Conservation (phyloP, 2,888 invertebrate genomes). For the Pollenia angustigena region DNA sequence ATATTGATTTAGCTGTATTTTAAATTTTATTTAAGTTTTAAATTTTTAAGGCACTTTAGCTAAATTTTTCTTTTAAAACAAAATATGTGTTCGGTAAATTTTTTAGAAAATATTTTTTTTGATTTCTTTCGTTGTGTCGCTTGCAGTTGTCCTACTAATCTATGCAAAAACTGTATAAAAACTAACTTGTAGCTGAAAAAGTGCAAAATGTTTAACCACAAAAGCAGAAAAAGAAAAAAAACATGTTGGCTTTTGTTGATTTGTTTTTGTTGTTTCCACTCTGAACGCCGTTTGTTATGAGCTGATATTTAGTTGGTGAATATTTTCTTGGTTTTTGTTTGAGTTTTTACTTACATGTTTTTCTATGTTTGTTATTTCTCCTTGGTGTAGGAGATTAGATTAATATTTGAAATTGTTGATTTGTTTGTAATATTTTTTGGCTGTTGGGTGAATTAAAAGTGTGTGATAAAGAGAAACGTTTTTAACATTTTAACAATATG, state of each 20-base stretch:
- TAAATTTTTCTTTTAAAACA: not conserved
- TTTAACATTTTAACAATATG: no score
- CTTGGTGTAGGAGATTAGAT: not conserved
- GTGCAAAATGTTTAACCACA: constrained; percentile 60
- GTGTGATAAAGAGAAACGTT: no score
- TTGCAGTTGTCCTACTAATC: constrained; percentile 56
- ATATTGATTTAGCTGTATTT: not conserved
- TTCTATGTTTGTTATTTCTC: constrained; percentile 29
- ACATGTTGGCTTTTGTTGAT: constrained; percentile 49
- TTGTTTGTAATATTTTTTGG: not conserved
- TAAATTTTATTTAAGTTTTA: constrained; percentile 1
- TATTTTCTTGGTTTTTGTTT: constrained; percentile 30
- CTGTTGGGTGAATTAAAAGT: not conserved
- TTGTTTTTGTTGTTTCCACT: constrained; percentile 29
- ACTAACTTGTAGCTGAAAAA: constrained; percentile 69
- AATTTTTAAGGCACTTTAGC: constrained; percentile 53
- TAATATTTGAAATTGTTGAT: not conserved
- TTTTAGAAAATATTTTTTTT: not conserved
- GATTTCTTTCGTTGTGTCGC: constrained; percentile 52
- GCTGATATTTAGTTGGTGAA: constrained; percentile 46
- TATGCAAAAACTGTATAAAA: constrained; percentile 71
- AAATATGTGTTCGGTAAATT: not conserved
- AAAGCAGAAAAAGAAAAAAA: not conserved
- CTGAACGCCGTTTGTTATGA: constrained; percentile 24
- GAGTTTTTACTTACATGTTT: constrained; percentile 40